A percentile compares a stretch with the other conserved stretches of the same genome.
phyloP scores from a whole-genome alignment of 2,888 invertebrate species.

The Tortricodes alternella region DNA sequence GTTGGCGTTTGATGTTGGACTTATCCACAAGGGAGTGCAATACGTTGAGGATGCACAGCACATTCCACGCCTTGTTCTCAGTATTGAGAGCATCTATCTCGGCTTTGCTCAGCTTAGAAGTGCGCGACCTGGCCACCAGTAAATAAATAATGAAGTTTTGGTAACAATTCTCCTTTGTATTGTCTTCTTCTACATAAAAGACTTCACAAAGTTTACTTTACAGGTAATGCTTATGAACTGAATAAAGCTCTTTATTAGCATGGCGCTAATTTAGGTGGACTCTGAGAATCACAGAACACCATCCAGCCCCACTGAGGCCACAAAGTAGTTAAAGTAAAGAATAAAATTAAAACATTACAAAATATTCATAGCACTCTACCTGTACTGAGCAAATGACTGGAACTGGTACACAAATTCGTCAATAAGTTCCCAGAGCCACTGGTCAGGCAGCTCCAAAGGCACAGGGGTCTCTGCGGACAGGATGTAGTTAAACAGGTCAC shows the following conservation, averaged over 20 bases:
- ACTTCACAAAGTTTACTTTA: too few species aligned
- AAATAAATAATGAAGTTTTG: background rate
- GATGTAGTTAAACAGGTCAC: constrained; percentile 98
- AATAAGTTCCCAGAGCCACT: constrained; percentile 99
- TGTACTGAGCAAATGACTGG: constrained; percentile 94
- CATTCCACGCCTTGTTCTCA: constrained; percentile 98
- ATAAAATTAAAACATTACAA: background rate
- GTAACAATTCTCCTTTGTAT: too few species aligned
- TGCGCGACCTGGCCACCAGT: constrained; percentile 74
- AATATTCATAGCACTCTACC: constrained; percentile 61
- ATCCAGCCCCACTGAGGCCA: too few species aligned
- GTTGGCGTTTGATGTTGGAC: constrained; percentile 98
- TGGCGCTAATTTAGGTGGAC: too few species aligned
- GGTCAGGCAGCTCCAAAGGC: constrained; percentile 95
- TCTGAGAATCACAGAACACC: too few species aligned
- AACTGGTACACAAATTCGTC: constrained; percentile 99
- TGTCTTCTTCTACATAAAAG: too few species aligned
- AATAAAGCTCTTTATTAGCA: too few species aligned
- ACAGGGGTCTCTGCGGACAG: constrained; percentile 95
- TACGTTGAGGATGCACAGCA: constrained; percentile 98
- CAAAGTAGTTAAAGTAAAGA: too few species aligned
- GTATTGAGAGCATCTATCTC: constrained; percentile 90
- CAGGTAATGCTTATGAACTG: too few species aligned
- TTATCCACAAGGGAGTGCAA: constrained; percentile 98
- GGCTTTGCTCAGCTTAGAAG: constrained; percentile 89